Evolutionary conservation across 1,140 invertebrate species (phyloP), one percentile per base, ranked within the genome.

Genomic region (Drosophila baimaii): DNA sequence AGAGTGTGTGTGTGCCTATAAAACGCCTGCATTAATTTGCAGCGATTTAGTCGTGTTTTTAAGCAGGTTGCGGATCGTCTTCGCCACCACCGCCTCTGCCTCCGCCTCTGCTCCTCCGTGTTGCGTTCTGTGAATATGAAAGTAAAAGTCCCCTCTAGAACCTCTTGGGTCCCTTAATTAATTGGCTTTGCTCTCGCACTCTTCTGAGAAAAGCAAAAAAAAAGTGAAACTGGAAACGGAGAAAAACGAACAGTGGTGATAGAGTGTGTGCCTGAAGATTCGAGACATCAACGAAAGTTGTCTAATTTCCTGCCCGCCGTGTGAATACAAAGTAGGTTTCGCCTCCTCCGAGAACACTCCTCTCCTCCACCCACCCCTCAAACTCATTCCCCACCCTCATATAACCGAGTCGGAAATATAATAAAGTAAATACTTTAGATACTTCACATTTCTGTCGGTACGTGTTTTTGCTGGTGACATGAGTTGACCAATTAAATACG

Each of bases 11-110:
- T 64, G 83, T 83, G 72, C 57, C 51, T 88, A 88, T 88, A 88
- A 89, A 88, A 75, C 63, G 68, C 29, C 64, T 63, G 56, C 62
- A 89, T 70, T 84, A 79, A 89, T 83, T 89, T 77, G 77, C 76
- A 80, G 79, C 80, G 84, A 71, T 70, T 88, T 88, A 88, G 83
- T 88, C 84, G 86, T 71, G 64, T 68, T 77, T 83, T 79, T 74
- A 74, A 77, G 46, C 73, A 57, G 72, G 61, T 57, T 47, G 73
- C 69, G 44, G 52, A 57, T 72, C 72, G 78, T 58, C 52, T 54
- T 77, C 41, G 72, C 35, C 39, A 41, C 51, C 17, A 25, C 9
- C 33, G 39, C 19, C 27, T n/a, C 52, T 31, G 29, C 39, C 37
- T 23, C 33, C 19, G 56, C 43, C 17, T 59, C 25, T 35, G 58